Conservation (phyloP, 2,113 vertebrate genomes). For the Azemiops feae region DNA sequence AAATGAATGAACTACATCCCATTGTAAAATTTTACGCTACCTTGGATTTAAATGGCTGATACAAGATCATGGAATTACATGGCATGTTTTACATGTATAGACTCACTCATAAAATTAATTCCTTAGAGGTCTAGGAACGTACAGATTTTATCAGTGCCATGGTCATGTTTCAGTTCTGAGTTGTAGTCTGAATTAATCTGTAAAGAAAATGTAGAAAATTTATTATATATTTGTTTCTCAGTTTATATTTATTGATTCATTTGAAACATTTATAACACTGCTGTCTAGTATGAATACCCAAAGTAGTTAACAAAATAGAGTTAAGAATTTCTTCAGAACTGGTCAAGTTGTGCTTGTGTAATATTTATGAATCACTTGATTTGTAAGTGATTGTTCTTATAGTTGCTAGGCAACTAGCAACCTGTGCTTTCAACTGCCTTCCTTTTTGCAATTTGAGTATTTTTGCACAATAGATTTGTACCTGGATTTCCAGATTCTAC, state of each 20-base stretch:
- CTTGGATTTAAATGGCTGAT: background rate
- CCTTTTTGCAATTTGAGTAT: background rate
- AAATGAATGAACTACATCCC: background rate
- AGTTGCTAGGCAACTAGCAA: constrained; percentile 14
- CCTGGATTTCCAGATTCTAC: background rate
- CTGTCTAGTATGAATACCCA: background rate
- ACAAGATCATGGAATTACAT: background rate
- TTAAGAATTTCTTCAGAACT: background rate
- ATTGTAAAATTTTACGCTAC: background rate
- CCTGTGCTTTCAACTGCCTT: background rate
- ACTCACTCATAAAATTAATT: background rate
- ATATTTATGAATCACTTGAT: background rate
- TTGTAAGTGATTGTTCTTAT: background rate
- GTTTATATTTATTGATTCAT: background rate
- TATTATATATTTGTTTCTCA: background rate
- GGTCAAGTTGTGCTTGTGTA: background rate
- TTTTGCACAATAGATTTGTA: background rate
- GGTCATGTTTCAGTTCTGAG: background rate
- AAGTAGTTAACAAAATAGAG: background rate
- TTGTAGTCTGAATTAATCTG: background rate
- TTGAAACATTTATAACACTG: background rate
- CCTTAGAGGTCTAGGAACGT: background rate
- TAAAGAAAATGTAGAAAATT: background rate
- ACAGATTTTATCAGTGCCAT: background rate
- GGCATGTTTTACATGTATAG: background rate